Evolutionary conservation across 2,113 vertebrate species (phyloP).

Genomic region (Lanius collurio): DNA sequence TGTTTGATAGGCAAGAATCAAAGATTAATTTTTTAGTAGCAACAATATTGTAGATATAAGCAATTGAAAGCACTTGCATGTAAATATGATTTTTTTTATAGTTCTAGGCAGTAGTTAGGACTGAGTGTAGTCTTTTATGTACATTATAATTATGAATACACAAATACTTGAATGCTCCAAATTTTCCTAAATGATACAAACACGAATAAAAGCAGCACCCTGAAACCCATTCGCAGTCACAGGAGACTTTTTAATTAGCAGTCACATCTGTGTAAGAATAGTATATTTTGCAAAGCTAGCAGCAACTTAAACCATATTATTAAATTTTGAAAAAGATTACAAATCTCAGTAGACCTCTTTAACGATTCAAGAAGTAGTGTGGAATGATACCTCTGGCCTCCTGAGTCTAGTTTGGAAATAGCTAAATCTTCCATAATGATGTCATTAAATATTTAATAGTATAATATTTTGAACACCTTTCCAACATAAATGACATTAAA

Average conservation of each 20-base stretch:
- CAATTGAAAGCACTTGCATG: neutral
- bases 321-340: conserved; percentile 68
- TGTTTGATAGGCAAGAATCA: neutral
- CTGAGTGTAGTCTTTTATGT: neutral
- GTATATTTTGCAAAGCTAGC: conserved; percentile 71
- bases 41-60: neutral
- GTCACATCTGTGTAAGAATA: conserved; percentile 70
- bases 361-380: conserved; percentile 45
- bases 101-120: neutral
- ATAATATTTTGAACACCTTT: conserved; percentile 72
- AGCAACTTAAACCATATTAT: conserved; percentile 67
- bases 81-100: neutral
- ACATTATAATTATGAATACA: conserved; percentile 47
- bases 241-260: conserved; percentile 75
- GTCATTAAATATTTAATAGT: conserved; percentile 73
- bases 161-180: conserved; percentile 39
- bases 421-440: conserved; percentile 64
- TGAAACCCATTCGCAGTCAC: conserved; percentile 58
- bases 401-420: conserved; percentile 46
- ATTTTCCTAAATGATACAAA: conserved; percentile 65
- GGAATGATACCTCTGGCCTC: conserved; percentile 27
- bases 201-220: conserved; percentile 51
- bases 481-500: conserved; percentile 70
- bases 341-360: conserved; percentile 66
- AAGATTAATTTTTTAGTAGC: neutral